Evolutionary conservation across 2,113 vertebrate species (phyloP).

Genomic region (Todiramphus chloris): DNA sequence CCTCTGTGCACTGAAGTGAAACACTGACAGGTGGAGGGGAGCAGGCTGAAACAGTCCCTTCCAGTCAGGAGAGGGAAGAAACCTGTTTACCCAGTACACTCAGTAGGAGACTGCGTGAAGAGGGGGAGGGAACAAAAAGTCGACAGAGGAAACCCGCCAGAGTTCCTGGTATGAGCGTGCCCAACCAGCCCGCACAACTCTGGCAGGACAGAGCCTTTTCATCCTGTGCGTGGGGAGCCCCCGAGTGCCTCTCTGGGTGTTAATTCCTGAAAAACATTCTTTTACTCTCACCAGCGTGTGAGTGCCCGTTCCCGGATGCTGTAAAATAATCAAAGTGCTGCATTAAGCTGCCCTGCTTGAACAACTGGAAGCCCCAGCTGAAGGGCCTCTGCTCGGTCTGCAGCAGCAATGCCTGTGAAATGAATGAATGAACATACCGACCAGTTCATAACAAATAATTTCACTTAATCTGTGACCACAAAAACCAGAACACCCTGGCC

Average conservation of each 20-base stretch:
- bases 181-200: background rate
- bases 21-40: background rate
- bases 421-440: background rate
- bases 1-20: conserved; percentile 2
- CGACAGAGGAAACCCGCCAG: background rate
- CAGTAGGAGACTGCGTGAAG: background rate
- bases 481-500: background rate
- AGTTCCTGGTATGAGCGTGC: background rate
- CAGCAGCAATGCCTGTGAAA: background rate
- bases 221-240: background rate
- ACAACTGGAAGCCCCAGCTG: background rate
- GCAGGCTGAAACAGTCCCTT: background rate
- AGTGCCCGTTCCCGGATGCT: background rate
- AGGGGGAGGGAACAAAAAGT: background rate
- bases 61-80: background rate
- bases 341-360: background rate
- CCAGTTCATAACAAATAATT: background rate
- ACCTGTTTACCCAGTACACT: background rate
- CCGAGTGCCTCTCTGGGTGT: background rate
- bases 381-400: fast-evolving
- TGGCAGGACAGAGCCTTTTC: background rate
- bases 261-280: background rate
- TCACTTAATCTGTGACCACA: background rate
- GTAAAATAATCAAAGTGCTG: background rate
- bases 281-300: background rate